Base-by-base conservation (phyloP, 37 sponge, comb jelly and placozoan genomes). In the Spongilla lacustris region DNA sequence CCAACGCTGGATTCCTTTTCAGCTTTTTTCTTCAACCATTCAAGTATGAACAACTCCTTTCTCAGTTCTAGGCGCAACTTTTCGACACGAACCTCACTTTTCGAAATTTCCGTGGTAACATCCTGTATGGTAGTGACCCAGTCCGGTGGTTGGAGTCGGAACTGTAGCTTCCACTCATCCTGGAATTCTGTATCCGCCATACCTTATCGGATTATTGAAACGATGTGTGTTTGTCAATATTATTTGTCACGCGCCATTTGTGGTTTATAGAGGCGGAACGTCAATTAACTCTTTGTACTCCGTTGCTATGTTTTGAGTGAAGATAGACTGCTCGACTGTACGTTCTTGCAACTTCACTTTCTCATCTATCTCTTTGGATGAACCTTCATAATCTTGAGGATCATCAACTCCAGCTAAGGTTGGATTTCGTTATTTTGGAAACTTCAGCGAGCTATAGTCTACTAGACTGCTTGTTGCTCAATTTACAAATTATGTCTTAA, bases 91-190 rank as follows among this genome's bases (percentile, higher is more conserved):
- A 26, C 48, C 48, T 77, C 36, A 35, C 86, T 58, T 24, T 74
- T 49, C 19, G 25, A 30, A 28, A 91, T 41, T 37, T 82, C 69
- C 1, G 38, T 76, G 29, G 72, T 71, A 50, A 86, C 87, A 86
- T 91, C 82, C 76, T 91, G 73, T 35, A 37, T 36, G 24, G 66
- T 49, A 24, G 80, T 66, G 17, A 81, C 76, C 86, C 91, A 86
- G 76, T 86, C 87, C 72, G 91, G 91, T 0, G 90, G 90, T 33
- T 86, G 9, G 68, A 50, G 37, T 71, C 83, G 82, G 32, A 91
- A 91, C 49, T 81, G 75, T 36, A 36, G 69, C 32, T 88, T 81
- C 88, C 88, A 88, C 5, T 74, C 76, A 23, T 82, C 69, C 67
- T 67, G 72, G 66, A 86, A 79, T 24, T 58, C 58, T 17, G 33